Evolutionary conservation across 2,888 invertebrate species (phyloP).

Genomic region (Xanthia togata): DNA sequence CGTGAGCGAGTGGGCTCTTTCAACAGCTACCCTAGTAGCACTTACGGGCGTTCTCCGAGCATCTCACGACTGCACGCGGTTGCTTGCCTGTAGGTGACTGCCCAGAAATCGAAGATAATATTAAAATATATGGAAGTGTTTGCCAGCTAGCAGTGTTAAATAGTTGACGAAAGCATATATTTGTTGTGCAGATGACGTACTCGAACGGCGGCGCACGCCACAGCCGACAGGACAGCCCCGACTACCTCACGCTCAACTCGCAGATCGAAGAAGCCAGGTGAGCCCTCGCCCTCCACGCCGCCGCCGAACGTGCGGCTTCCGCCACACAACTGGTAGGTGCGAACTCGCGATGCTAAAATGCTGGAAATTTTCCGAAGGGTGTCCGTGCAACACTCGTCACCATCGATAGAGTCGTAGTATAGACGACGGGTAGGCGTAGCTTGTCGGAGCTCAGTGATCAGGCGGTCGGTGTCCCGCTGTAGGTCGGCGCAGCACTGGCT

Average conservation of each 20-base stretch:
- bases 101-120: not conserved
- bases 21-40: not conserved
- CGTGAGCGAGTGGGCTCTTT: not conserved
- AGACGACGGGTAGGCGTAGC: not conserved
- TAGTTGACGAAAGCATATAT: not conserved
- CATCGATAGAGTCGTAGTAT: not conserved
- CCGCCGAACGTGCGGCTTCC: not conserved
- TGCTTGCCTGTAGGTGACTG: not conserved
- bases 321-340: not conserved
- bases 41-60: not conserved
- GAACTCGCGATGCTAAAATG: not conserved
- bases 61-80: not conserved
- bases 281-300: slow-evolving; percentile 39
- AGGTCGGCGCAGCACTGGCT: slow-evolving; percentile 39
- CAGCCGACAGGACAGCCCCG: slow-evolving; percentile 91
- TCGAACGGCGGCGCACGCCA: slow-evolving; percentile 84
- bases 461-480: slow-evolving; percentile 24
- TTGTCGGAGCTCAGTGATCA: slow-evolving; percentile 19
- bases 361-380: too few relatives aligned
- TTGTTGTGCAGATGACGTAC: slow-evolving; percentile 74
- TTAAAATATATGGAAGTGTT: not conserved
- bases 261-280: slow-evolving; percentile 95
- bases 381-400: not conserved
- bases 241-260: slow-evolving; percentile 92
- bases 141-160: not conserved